Conservation (phyloP, 2,888 invertebrate genomes). For the Netelia inedita region DNA sequence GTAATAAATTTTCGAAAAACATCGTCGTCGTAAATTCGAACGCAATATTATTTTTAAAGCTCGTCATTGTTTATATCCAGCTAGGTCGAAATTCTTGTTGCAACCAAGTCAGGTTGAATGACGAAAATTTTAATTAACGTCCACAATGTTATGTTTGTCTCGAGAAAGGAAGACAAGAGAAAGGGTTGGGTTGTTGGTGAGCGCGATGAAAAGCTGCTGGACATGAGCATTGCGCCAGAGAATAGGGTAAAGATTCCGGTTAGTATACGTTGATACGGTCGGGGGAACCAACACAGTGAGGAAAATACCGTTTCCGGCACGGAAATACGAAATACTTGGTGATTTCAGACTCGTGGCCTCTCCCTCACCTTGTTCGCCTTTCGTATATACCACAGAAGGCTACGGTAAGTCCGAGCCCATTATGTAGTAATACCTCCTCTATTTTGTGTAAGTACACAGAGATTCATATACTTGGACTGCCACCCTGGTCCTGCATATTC, state of each 20-base stretch:
- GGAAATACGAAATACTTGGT: constrained; percentile 32
- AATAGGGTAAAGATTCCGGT: constrained; percentile 17
- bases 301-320: constrained; percentile 44
- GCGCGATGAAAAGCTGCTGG: constrained; percentile 15
- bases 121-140: constrained; percentile 47
- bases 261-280: constrained; percentile 43
- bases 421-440: constrained; percentile 16
- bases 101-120: background rate
- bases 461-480: background rate
- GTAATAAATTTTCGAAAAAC: no score
- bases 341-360: constrained; percentile 22
- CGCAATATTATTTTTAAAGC: no score
- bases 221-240: background rate
- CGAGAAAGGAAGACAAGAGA: background rate
- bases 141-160: constrained; percentile 6
- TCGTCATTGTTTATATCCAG: no score
- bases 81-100: background rate
- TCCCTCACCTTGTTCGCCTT: constrained; percentile 9
- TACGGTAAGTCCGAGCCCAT: constrained; percentile 6
- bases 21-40: no score
- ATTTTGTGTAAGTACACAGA: constrained; percentile 1
- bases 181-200: background rate
- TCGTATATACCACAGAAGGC: constrained; percentile 4
- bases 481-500: background rate
- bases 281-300: constrained; percentile 27